Percentiles rank a stretch among this genome's conserved stretches.
Evolutionary conservation across 2,797 vertebrate genomes (phyloP).

Genomic region (Crotalus adamanteus): DNA sequence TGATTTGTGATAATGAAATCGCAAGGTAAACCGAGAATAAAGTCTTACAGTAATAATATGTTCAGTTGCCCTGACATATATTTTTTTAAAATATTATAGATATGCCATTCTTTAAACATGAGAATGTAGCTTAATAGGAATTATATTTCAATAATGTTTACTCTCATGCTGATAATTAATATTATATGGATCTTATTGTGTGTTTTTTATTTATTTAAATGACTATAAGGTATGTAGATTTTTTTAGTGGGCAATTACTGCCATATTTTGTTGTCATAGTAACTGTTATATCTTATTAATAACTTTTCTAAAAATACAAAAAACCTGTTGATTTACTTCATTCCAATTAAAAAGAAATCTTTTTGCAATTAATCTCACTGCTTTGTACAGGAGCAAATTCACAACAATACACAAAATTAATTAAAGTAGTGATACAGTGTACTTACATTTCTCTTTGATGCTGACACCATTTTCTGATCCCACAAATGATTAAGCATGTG

Average conservation of each 20-base stretch:
- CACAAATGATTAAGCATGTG: slow-evolving; percentile 44
- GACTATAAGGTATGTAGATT: background rate
- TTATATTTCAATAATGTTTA: background rate
- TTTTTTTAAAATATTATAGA: background rate
- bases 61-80: background rate
- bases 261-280: background rate
- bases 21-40: background rate
- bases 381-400: background rate
- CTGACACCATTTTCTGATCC: slow-evolving; percentile 68
- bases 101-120: background rate
- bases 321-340: background rate
- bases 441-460: slow-evolving; percentile 70
- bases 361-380: background rate
- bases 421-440: background rate
- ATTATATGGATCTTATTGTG: background rate
- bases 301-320: background rate
- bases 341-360: background rate
- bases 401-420: background rate
- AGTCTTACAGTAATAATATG: background rate
- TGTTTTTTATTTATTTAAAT: background rate
- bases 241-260: background rate
- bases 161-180: background rate
- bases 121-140: background rate
- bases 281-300: background rate
- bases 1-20: background rate